Conservation (phyloP, 37 sponge, comb jelly and placozoan species). For the Crambe crambe region DNA sequence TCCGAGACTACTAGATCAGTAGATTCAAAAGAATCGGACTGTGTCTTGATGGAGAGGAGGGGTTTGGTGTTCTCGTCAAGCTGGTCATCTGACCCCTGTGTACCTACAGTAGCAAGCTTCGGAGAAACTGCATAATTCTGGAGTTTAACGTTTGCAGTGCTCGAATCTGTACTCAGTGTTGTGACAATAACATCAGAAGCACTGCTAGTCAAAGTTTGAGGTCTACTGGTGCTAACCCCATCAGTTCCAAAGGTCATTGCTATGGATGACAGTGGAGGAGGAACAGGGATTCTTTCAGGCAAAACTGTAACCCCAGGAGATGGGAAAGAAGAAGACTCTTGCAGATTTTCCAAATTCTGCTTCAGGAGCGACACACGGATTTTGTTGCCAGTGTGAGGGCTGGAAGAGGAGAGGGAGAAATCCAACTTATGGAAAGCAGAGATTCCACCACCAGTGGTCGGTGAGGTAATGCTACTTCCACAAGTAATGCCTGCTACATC, state of each 20-base stretch:
- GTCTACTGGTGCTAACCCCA: neutral
- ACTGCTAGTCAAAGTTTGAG: neutral
- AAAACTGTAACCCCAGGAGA: neutral
- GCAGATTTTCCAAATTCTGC: neutral
- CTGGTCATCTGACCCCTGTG: neutral
- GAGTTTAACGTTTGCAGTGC: neutral
- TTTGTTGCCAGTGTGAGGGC: neutral
- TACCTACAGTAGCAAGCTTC: neutral
- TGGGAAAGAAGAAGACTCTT: neutral
- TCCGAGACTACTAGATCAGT: neutral
- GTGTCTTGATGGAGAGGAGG: neutral
- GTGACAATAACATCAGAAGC: neutral
- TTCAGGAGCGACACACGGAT: conserved; percentile 17
- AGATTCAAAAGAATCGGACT: neutral
- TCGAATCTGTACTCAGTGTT: neutral
- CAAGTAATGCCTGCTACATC: neutral
- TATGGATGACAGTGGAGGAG: too few relatives aligned
- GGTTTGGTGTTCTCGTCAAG: neutral
- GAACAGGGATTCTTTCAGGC: neutral
- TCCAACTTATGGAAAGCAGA: conserved; percentile 6
- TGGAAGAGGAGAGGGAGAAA: neutral
- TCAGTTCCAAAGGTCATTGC: neutral
- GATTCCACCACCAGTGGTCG: neutral
- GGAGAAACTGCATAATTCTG: conserved; percentile 11
- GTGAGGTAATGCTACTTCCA: neutral